phyloP scores from a whole-genome alignment of 1,140 invertebrate genomes.

The Rhopalosiphum padi region DNA sequence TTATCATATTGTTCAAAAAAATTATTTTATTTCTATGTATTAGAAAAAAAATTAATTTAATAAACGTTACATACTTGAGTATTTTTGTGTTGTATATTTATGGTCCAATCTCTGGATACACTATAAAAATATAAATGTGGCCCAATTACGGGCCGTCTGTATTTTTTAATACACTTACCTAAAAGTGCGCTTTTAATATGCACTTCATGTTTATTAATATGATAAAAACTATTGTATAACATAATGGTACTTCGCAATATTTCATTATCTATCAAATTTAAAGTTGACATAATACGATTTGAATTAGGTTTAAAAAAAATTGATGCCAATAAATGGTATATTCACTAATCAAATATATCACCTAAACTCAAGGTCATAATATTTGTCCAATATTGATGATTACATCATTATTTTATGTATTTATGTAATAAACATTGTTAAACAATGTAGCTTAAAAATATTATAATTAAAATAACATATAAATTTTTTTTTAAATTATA shows the following conservation, averaged over 20 bases:
- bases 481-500: not conserved
- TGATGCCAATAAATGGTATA: not conserved
- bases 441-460: not conserved
- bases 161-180: not conserved
- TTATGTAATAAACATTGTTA: not conserved
- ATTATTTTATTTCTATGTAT: no score
- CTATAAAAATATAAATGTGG: no score
- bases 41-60: no score
- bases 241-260: not conserved
- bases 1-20: no score
- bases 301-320: not conserved
- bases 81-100: no score
- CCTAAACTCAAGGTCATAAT: not conserved
- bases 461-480: not conserved
- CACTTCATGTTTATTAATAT: not conserved
- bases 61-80: no score
- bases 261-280: not conserved
- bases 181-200: not conserved
- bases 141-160: not conserved
- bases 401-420: not conserved
- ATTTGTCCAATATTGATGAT: not conserved
- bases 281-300: constrained; percentile 2
- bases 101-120: no score
- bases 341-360: not conserved
- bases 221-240: not conserved